A percentile compares a stretch with the other conserved stretches of the same genome.
These are phyloP conservation scores for Coenobita brevimanus DNA, from an alignment of 1,140 invertebrate species.

Conservation along the genomic window DNA sequence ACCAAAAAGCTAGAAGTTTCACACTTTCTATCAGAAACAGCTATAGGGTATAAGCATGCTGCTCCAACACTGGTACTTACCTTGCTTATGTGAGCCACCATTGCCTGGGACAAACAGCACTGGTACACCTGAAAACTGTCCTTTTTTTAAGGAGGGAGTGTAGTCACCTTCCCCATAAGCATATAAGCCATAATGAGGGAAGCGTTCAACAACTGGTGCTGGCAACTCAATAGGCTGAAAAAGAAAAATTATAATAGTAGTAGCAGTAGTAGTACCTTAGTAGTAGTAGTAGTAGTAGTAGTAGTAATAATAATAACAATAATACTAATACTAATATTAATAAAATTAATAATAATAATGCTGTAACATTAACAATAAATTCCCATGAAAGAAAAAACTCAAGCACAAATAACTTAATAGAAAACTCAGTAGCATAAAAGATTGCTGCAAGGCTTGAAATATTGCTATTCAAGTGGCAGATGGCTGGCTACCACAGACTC, in stretches of 20 bases:
- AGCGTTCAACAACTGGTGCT: conserved; percentile 77
- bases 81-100: conserved; percentile 92
- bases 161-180: conserved; percentile 91
- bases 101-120: conserved; percentile 95
- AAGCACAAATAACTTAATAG: too few species aligned
- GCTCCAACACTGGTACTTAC: conserved; percentile 73
- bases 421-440: too few species aligned
- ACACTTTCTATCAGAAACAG: neutral
- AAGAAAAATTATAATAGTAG: neutral
- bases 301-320: neutral
- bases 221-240: conserved; percentile 46
- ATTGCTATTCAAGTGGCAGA: too few species aligned
- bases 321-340: too few species aligned
- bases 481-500: too few species aligned
- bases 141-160: conserved; percentile 80
- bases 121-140: conserved; percentile 88
- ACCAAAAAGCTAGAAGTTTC: neutral
- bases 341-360: too few species aligned
- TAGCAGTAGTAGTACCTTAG: neutral
- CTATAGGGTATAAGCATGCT: neutral
- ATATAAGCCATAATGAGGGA: conserved; percentile 86
- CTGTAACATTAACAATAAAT: too few species aligned
- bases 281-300: neutral
- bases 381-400: too few species aligned
- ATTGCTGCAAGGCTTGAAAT: too few species aligned